Evolutionary conservation across 2,113 vertebrate genomes (phyloP), one percentile per base, ranked within the genome.

Genomic region (Atractosteus spatula): DNA sequence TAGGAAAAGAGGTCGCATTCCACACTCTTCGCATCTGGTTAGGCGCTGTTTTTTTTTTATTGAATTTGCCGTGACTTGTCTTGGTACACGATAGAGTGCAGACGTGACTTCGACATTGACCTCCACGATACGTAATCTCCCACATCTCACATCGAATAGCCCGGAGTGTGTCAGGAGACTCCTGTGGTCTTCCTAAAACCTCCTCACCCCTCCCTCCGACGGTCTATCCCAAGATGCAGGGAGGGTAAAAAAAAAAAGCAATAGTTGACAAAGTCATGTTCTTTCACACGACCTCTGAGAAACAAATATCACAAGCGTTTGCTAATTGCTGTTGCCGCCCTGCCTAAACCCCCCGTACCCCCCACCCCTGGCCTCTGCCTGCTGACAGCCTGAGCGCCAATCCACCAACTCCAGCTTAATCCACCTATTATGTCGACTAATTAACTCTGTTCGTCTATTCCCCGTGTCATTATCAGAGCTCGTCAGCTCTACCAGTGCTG

Each of bases 361-460:
- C 47, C 47, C 5, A 51, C 47, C 10, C 5, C 61, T 3, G 5
- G 45, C 16, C 13, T 5, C 41, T 44, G 47, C 86, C 82, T 87
- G 90, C 88, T 87, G 77, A 93, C 91, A 92, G 77, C 79, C 88
- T 89, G 86, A 90, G 91, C 87, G 87, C 89, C 89, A 86, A 92
- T 92, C 91, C 89, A 89, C 81, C 75, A 81, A 87, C 86, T 89
- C 86, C 82, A 82, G 82, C 90, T 92, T 93, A 94, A 94, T 94
- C 92, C 91, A 92, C 89, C 91, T 91, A 92, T 94, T 94, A 94
- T 94, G 92, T 92, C 92, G 91, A 91, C 91, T 93, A 94, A 93
- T 94, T 94, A 93, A 94, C 91, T 92, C 91, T 89, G 85, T 91
- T 88, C 84, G 80, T 92, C 91, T 93, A 93, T 92, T 93, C 90